A percentile compares a stretch with the other conserved stretches of the same genome.
Conservation (phyloP, 1,140 invertebrate genomes). For the Drosophila fuyamai region DNA sequence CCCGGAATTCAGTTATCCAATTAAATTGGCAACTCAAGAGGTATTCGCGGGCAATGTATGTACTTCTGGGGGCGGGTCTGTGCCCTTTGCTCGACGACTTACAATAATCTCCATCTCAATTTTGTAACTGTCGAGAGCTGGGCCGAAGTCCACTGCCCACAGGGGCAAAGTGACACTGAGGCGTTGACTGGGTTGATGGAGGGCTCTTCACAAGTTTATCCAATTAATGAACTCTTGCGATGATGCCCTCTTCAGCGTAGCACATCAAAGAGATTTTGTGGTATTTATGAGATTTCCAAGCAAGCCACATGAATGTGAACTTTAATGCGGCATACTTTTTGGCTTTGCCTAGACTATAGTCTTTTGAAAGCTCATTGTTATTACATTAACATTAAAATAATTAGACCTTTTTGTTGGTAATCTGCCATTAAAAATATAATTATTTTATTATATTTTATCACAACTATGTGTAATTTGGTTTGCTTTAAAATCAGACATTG, state of each 20-base stretch:
- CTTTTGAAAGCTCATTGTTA: constrained; percentile 5
- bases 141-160: constrained; percentile 58
- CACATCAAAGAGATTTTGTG: constrained; percentile 21
- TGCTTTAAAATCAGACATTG: too few relatives aligned
- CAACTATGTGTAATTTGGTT: too few relatives aligned
- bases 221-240: constrained; percentile 27
- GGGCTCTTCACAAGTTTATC: constrained; percentile 30
- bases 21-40: constrained; percentile 76
- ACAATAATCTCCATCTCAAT: constrained; percentile 50
- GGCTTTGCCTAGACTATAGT: neutral
- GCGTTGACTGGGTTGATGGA: constrained; percentile 16
- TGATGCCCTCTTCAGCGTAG: constrained; percentile 23
- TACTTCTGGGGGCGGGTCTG: constrained; percentile 4
- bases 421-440: too few relatives aligned
- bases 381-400: too few relatives aligned
- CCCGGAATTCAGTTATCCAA: constrained; percentile 58
- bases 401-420: too few relatives aligned
- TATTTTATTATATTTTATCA: too few relatives aligned
- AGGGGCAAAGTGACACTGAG: constrained; percentile 48
- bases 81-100: constrained; percentile 34
- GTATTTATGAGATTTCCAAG: neutral
- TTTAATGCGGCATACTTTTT: neutral
- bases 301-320: neutral
- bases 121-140: constrained; percentile 38
- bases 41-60: constrained; percentile 13